Evolutionary conservation across 1,140 invertebrate species (phyloP).

Genomic region (Phymastichus coffea): DNA sequence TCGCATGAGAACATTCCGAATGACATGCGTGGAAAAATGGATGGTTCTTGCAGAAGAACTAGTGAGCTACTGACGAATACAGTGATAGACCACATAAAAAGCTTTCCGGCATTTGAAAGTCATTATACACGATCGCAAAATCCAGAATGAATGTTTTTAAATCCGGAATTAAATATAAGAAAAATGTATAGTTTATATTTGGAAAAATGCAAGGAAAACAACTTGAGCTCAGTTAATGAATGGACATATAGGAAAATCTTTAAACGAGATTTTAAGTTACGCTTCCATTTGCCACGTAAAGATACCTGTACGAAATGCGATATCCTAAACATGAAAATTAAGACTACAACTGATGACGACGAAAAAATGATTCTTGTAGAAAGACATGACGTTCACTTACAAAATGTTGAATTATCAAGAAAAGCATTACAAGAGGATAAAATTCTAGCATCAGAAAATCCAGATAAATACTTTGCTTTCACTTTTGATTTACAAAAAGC

Average conservation of each 20-base stretch:
- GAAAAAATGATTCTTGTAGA: constrained; percentile 31
- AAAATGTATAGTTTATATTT: too few relatives aligned
- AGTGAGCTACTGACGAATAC: constrained; percentile 29
- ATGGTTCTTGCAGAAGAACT: constrained; percentile 33
- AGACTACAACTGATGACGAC: constrained; percentile 32
- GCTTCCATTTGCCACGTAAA: constrained; percentile 33
- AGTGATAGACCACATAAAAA: constrained; percentile 33
- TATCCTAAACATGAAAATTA: constrained; percentile 33
- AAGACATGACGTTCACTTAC: constrained; percentile 29
- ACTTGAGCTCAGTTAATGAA: constrained; percentile 30
- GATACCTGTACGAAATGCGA: constrained; percentile 32
- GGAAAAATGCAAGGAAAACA: constrained; percentile 37
- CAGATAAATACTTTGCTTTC: constrained; percentile 32
- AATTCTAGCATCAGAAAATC: constrained; percentile 26
- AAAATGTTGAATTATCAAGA: constrained; percentile 33
- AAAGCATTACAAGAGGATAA: constrained; percentile 33
- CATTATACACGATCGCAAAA: constrained; percentile 37
- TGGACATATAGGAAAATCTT: constrained; percentile 34
- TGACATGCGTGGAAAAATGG: constrained; percentile 29
- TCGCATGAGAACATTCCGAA: constrained; percentile 29
- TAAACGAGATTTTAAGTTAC: constrained; percentile 34
- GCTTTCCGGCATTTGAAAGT: constrained; percentile 32
- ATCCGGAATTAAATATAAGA: constrained; percentile 31
- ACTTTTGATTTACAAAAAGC: constrained; percentile 34
- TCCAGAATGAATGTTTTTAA: constrained; percentile 32